Base-by-base conservation (phyloP, 2,797 vertebrate species). In the Leptatherina wallacei region DNA sequence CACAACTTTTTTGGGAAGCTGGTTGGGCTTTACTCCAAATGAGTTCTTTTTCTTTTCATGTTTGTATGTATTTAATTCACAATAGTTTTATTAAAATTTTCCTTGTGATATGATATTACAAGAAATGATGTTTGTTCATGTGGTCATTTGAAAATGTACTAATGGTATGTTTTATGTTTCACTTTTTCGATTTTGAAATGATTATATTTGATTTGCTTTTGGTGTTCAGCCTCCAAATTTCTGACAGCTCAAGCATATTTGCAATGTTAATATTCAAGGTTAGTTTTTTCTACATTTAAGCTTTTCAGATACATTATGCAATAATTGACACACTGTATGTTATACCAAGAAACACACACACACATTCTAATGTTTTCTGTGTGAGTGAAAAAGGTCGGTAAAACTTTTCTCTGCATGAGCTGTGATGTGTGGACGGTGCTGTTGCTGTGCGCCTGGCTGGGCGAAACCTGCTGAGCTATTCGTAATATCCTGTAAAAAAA, bases 371-470 rank as follows among this genome's bases (percentile, higher is more conserved):
- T 60, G 56, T 35, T 7, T 49, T 64, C 30, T 70, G 47, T 73
- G 44, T 55, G 71, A 74, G 54, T 64, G 29, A 65, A 65, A 71
- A 40, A 56, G 10, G 27, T 32, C 18, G 27, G 27, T 14, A 60
- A 32, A 24, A 30, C 35, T 11, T 75, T 55, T 83, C 68, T 86
- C 65, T 91, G 80, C 84, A 66, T 85, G 81, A 81, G 65, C 85
- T 87, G 77, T 42, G 78, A 82, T 83, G 76, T 87, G 87, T 85
- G 81, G 73, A 83, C 0, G 24, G 62, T 36, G 29, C 38, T 67
- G 29, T 55, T 52, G 52, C 27, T 76, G 61, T 40, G 68, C 73
- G 71, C 67, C 64, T 72, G 49, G 49, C 49, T 57, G 51, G 61
- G 78, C 70, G 81, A 71, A 77, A 76, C 44, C 61, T 73, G 4